A percentile compares a stretch with the other conserved stretches of the same genome.
Conservation (phyloP, 2,113 vertebrate species). For the Ursus arctos region DNA sequence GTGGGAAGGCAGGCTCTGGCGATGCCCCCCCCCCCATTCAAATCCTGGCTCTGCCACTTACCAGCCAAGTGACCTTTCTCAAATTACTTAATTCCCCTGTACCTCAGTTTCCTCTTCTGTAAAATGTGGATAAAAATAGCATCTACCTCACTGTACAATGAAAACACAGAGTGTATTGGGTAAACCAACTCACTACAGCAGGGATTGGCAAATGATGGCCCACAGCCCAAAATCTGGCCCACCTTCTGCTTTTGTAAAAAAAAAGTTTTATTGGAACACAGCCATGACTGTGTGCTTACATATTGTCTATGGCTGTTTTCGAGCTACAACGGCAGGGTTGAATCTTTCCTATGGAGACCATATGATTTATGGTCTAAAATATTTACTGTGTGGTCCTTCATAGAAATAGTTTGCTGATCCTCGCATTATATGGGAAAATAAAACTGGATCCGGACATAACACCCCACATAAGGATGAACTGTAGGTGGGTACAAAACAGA, state of each 20-base stretch:
- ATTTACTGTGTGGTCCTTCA: not conserved
- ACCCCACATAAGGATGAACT: not conserved
- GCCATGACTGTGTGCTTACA: not conserved
- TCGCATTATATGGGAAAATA: not conserved
- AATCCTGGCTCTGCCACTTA: not conserved
- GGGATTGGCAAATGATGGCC: not conserved
- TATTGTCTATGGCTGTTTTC: not conserved
- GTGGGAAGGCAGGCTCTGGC: not conserved
- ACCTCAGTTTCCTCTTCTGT: constrained; percentile 30
- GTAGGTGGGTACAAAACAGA: not conserved
- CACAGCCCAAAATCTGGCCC: not conserved
- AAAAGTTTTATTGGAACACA: not conserved
- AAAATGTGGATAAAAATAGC: not conserved
- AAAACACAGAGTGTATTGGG: not conserved
- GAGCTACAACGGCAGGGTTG: not conserved
- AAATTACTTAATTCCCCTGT: constrained; percentile 13
- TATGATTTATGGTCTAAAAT: not conserved
- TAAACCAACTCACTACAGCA: not conserved
- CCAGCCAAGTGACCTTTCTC: constrained; percentile 12
- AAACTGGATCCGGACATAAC: not conserved
- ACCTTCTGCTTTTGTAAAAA: not conserved
- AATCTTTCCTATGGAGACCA: not conserved
- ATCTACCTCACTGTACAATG: not conserved
- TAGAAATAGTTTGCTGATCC: not conserved
- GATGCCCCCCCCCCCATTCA: not conserved